Base-by-base conservation (phyloP, 1,140 invertebrate genomes). In the Riptortus pedestris region DNA sequence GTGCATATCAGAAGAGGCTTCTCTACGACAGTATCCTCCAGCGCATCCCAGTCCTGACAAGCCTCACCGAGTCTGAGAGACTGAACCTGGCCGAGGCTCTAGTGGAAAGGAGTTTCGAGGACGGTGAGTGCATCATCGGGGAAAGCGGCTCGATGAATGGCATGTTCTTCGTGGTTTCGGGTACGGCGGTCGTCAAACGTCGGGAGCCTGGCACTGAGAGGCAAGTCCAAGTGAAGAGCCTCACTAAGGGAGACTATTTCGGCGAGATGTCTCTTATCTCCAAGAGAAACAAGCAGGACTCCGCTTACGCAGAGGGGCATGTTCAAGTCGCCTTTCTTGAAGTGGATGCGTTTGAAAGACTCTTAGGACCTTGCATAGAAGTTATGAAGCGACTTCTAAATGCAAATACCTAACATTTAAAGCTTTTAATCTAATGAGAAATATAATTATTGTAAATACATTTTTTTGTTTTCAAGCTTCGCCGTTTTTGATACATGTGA, bases 121-220 rank as follows among this genome's bases (percentile, higher is more conserved):
- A 86, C 71, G 86, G 85, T 55, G 84, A 91, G 65, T 78, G 83
- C 70, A 95, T 97, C 72, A 96, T 97, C 69, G 84, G 85, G 72
- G 91, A 96, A 78, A 93, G 93, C 11, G 91, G 96, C 72, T 82
- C 80, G n/a, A 93, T 92, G 31, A 91, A 96, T 76, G 94, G 94
- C 48, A 95, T 97, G 91, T 96, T 93, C 78, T 96, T 98, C 76
- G 85, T 98, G 27, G 93, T 97, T 77, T 84, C 91, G 63, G 95
- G 95, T 31, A 80, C 82, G 45, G 51, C 24, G 0, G 87, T 94
- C 31, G 82, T 83, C 70, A 87, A 93, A 71, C 85, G 82, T 71
- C 86, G 90, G 73, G 76, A 83, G 60, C 82, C 83, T 68, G 86
- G 86, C 66, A 80, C 83, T 69, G 87, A 92, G 76, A 83, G 67